phyloP scores from a whole-genome alignment of 2,113 vertebrate species.

The Cheirogaleus medius region DNA sequence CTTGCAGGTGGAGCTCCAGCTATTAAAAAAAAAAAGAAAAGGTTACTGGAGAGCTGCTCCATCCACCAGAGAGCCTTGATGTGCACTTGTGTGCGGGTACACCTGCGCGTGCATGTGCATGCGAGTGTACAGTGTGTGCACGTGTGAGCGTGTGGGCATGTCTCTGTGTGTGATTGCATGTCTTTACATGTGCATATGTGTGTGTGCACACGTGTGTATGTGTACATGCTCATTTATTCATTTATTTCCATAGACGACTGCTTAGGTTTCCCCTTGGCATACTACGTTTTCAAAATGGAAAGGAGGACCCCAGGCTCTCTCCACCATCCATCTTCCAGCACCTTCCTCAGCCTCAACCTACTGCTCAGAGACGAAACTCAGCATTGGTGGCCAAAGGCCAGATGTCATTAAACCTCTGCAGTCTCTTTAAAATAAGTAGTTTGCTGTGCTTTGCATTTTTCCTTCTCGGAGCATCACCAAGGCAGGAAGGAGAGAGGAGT shows the following conservation, averaged over 20 bases:
- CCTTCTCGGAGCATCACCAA: neutral
- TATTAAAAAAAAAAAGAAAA: slow-evolving; percentile 69
- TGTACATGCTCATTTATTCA: neutral
- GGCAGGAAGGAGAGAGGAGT: neutral
- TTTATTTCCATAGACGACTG: neutral
- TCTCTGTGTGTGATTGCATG: neutral
- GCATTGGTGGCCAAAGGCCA: neutral
- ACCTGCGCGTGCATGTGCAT: neutral
- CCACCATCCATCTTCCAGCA: neutral
- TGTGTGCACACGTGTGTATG: neutral
- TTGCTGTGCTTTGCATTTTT: neutral
- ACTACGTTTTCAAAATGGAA: rapidly evolving
- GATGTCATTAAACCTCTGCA: neutral
- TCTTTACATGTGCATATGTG: too few species aligned
- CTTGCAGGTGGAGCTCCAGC: slow-evolving; percentile 92
- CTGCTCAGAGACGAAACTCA: neutral
- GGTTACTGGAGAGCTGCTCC: neutral
- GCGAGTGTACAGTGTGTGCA: too few species aligned
- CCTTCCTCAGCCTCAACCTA: neutral
- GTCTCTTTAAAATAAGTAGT: neutral
- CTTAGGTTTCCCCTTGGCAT: too few species aligned
- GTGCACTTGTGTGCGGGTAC: rapidly evolving
- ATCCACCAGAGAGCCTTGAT: neutral
- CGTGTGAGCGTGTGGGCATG: neutral
- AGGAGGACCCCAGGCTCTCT: neutral